phyloP scores from a whole-genome alignment of 2,113 vertebrate species.

The Canis aureus region DNA sequence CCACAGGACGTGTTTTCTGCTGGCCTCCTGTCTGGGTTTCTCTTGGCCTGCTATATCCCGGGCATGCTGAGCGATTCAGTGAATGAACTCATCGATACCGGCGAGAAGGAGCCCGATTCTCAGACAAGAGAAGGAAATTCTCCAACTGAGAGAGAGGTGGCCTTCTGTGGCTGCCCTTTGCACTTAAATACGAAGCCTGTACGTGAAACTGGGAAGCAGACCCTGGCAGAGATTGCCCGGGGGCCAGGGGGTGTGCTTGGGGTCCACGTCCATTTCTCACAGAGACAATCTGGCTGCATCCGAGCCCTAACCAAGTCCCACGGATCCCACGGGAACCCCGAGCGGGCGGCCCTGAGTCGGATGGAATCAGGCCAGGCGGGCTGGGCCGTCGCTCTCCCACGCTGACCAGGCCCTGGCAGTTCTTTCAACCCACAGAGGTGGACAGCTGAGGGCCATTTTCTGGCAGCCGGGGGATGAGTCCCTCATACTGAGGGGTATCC shows the following conservation, averaged over 20 bases:
- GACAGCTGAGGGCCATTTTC: neutral
- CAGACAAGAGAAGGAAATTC: neutral
- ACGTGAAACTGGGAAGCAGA: neutral
- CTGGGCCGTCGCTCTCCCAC: accelerated
- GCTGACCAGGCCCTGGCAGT: neutral
- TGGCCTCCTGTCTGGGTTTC: neutral
- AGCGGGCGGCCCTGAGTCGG: accelerated
- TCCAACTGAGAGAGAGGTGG: neutral
- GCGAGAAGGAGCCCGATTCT: neutral
- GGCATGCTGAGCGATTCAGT: accelerated
- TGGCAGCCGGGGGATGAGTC: accelerated
- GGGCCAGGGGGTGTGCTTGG: neutral
- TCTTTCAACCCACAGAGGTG: accelerated
- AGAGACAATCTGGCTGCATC: too few species aligned
- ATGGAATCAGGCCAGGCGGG: neutral
- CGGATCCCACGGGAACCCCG: accelerated
- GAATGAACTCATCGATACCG: too few species aligned
- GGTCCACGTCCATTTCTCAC: neutral
- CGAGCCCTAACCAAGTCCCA: neutral
- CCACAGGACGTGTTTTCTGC: too few species aligned
- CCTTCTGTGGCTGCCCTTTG: too few species aligned
- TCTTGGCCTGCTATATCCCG: neutral
- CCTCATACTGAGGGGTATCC: neutral
- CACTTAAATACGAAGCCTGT: accelerated
- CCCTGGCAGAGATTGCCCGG: neutral